These are phyloP conservation scores for Taurulus bubalis DNA, from an alignment of 2,113 vertebrate genomes.

Conservation along the genomic window DNA sequence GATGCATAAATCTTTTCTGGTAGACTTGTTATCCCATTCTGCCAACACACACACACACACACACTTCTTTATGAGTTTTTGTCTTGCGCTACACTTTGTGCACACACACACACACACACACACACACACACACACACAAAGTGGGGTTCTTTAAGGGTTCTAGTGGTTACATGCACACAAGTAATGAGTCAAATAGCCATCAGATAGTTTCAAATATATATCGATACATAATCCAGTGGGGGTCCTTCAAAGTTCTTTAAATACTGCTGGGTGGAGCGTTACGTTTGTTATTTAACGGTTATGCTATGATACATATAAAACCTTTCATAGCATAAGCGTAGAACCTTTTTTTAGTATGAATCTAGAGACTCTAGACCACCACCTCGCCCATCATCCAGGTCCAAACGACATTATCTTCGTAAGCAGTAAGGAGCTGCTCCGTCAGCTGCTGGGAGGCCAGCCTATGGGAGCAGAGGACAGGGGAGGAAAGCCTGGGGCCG, in stretches of 20 bases:
- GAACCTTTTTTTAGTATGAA: conserved; percentile 29
- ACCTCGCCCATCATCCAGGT: conserved; percentile 16
- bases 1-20: conserved; percentile 2
- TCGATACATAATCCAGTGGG: conserved; percentile 10
- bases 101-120: conserved; percentile 22
- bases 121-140: conserved; percentile 4
- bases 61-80: not conserved
- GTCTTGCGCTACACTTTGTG: conserved; percentile 27
- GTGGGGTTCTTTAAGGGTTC: conserved; percentile 16
- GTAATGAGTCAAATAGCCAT: not conserved
- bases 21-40: conserved; percentile 16
- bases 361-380: conserved; percentile 24
- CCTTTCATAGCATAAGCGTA: not conserved
- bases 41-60: conserved; percentile 22
- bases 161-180: not conserved
- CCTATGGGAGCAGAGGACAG: not conserved
- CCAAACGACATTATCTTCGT: conserved; percentile 20
- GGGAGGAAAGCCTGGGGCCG: too few species aligned
- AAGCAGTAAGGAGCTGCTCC: conserved; percentile 11
- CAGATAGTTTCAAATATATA: not conserved
- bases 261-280: conserved; percentile 17
- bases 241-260: conserved; percentile 6
- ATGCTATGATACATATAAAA: not conserved
- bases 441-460: conserved; percentile 12
- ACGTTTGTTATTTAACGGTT: not conserved